These are phyloP conservation scores for Lithobius niger DNA, from an alignment of 1,140 invertebrate genomes.

Conservation along the genomic window DNA sequence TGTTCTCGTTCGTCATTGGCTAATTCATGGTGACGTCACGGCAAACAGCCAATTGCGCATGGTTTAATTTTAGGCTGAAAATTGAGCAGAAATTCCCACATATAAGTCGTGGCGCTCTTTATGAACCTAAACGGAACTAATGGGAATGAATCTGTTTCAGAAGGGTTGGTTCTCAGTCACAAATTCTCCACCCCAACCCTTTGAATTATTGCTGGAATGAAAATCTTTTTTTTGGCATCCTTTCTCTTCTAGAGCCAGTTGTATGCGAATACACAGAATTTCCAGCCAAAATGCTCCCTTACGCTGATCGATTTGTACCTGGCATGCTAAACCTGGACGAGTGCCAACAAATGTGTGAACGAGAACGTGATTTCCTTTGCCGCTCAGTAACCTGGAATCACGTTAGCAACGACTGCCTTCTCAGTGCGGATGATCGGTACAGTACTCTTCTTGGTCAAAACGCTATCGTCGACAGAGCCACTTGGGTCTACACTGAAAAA, in stretches of 20 bases:
- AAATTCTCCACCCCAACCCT: no score
- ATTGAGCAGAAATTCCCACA: no score
- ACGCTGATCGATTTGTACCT: conserved; percentile 32
- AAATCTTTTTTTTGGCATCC: no score
- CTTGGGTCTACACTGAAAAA: conserved; percentile 36
- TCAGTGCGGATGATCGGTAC: conserved; percentile 34
- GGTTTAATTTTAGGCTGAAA: no score
- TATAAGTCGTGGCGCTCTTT: no score
- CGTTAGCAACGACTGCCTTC: conserved; percentile 32
- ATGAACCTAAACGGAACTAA: no score
- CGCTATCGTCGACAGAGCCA: conserved; percentile 26
- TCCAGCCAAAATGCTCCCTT: conserved; percentile 32
- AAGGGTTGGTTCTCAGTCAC: no score
- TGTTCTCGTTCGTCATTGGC: no score
- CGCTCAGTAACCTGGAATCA: conserved; percentile 28
- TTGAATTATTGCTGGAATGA: no score
- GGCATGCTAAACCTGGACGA: conserved; percentile 28
- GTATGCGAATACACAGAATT: conserved; percentile 37
- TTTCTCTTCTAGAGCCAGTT: conserved; percentile 29
- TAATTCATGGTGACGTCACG: no score
- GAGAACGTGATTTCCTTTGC: conserved; percentile 35
- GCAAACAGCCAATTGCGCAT: no score
- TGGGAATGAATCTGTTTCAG: no score
- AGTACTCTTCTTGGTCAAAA: conserved; percentile 13
- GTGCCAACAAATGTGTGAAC: conserved; percentile 34